Conservation (phyloP, 2,888 invertebrate genomes). For the Rhagonycha fulva region DNA sequence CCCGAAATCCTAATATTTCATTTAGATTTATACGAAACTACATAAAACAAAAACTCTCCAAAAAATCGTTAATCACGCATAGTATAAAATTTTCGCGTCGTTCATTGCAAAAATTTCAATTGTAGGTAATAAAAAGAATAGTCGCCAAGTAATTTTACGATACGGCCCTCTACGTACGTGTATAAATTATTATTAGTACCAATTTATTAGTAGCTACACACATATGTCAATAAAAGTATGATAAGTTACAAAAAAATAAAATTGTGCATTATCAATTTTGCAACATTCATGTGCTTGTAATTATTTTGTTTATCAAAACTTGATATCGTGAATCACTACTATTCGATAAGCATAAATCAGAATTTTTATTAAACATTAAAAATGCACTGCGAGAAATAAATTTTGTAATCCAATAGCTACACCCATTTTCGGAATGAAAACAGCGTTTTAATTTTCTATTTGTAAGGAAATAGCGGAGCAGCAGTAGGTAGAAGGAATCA, state of each 20-base stretch:
- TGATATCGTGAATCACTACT: neutral
- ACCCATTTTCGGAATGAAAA: neutral
- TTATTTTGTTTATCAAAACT: neutral
- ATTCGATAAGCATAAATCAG: neutral
- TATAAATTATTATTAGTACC: no score
- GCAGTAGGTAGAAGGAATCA: no score
- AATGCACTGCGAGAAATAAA: neutral
- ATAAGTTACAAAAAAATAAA: neutral
- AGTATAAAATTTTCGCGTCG: neutral
- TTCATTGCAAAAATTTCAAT: no score
- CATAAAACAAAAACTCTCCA: neutral
- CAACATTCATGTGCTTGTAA: neutral
- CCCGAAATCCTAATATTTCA: neutral
- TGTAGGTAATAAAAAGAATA: no score
- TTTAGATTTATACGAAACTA: neutral
- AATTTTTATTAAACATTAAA: neutral
- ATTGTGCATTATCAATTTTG: neutral
- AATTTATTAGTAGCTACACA: neutral
- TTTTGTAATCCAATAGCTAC: neutral
- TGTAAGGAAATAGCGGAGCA: no score
- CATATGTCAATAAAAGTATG: neutral
- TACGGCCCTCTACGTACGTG: neutral
- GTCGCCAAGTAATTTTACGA: neutral
- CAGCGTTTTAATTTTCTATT: no score
- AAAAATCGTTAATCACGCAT: neutral